phyloP scores from a whole-genome alignment of 2,797 vertebrate genomes.

The Molothrus ater region DNA sequence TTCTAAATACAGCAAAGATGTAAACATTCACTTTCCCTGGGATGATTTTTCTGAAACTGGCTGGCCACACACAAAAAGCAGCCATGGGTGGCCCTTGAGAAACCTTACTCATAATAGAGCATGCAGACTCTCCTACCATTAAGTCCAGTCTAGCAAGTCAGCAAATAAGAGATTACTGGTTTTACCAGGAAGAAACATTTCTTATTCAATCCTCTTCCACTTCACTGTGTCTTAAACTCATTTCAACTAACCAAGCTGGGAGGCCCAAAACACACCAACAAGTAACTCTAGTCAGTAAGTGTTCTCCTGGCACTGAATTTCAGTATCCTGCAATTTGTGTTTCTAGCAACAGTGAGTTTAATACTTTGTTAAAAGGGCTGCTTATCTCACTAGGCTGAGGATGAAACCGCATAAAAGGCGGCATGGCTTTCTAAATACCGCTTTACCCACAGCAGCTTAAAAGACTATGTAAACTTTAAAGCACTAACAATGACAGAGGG shows the following conservation, averaged over 20 bases:
- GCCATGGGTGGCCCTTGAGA: neutral
- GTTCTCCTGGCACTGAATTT: neutral
- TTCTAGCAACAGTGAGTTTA: neutral
- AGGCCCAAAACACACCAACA: neutral
- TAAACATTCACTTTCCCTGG: neutral
- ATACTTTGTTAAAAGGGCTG: neutral
- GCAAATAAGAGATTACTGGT: conserved; percentile 10
- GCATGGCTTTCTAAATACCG: neutral
- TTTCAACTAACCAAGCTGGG: neutral
- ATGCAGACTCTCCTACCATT: neutral
- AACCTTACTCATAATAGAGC: neutral
- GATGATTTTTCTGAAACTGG: neutral
- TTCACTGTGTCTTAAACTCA: neutral
- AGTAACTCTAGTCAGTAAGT: neutral
- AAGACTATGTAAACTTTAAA: neutral
- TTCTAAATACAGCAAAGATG: neutral
- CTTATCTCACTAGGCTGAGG: conserved; percentile 8
- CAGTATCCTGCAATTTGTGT: neutral
- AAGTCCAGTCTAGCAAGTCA: conserved; percentile 32
- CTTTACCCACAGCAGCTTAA: neutral
- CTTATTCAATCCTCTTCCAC: neutral
- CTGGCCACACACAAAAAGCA: neutral
- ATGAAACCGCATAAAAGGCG: neutral
- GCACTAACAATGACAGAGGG: neutral
- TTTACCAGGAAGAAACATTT: conserved; percentile 27